Evolutionary conservation across 2,888 invertebrate species (phyloP).

Genomic region (Empis stercorea): DNA sequence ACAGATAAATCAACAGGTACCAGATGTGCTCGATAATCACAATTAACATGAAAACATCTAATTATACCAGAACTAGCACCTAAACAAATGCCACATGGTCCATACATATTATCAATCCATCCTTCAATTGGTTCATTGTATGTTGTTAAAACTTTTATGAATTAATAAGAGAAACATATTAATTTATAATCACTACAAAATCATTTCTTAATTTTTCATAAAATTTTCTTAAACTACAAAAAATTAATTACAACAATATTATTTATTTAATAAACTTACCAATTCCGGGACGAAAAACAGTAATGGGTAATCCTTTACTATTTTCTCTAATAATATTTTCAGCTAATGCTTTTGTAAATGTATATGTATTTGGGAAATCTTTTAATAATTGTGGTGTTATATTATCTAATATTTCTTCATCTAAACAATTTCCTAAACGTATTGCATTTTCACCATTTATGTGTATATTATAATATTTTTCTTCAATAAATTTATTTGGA

Average conservation of each 20-base stretch:
- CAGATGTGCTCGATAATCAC: conserved; percentile 31
- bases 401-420: conserved; percentile 32
- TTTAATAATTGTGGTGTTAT: conserved; percentile 29
- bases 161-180: conserved; percentile 1
- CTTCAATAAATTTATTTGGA: conserved; percentile 33
- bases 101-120: conserved; percentile 38
- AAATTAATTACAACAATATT: background rate
- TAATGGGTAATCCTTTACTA: conserved; percentile 30
- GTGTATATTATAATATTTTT: conserved; percentile 34
- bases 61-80: conserved; percentile 34
- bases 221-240: too few species aligned
- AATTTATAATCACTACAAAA: background rate
- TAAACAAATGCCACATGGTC: conserved; percentile 35
- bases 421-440: conserved; percentile 32
- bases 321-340: conserved; percentile 35
- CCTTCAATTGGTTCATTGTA: conserved; percentile 37
- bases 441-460: conserved; percentile 34
- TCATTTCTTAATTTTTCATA: too few species aligned
- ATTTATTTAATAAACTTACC: conserved; percentile 13
- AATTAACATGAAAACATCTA: conserved; percentile 33
- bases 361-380: conserved; percentile 37
- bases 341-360: conserved; percentile 36
- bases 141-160: conserved; percentile 37
- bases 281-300: conserved; percentile 36
- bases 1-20: conserved; percentile 37